A percentile compares a stretch with the other conserved stretches of the same genome.
phyloP scores from a whole-genome alignment of 2,113 vertebrate species.

The Elephas maximus region DNA sequence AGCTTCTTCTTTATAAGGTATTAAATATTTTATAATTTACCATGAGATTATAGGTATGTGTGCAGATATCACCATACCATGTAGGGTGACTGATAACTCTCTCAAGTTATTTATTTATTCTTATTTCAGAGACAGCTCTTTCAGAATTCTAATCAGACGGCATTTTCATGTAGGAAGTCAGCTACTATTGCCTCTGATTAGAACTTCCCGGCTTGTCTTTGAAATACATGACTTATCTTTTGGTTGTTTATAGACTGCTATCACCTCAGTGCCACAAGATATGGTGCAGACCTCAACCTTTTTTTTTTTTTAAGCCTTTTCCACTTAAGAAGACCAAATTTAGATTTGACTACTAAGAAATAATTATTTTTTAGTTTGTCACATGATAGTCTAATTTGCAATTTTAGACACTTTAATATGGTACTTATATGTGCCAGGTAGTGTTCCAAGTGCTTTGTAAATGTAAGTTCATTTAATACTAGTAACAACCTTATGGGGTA shows the following conservation, averaged over 20 bases:
- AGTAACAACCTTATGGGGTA: not conserved
- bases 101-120: not conserved
- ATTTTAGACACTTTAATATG: not conserved
- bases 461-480: not conserved
- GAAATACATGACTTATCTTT: constrained; percentile 76
- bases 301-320: constrained; percentile 52
- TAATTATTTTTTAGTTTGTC: not conserved
- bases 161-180: constrained; percentile 52
- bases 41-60: not conserved
- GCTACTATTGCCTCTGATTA: constrained; percentile 48
- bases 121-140: not conserved
- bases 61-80: not conserved
- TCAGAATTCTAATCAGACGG: constrained; percentile 38
- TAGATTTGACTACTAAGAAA: constrained; percentile 51
- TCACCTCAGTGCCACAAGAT: constrained; percentile 77
- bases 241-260: constrained; percentile 60
- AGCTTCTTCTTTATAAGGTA: not conserved
- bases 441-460: not conserved
- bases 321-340: constrained; percentile 62
- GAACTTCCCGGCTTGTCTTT: constrained; percentile 76
- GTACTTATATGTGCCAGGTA: not conserved
- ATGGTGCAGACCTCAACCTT: constrained; percentile 40
- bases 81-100: not conserved
- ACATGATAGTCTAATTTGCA: not conserved
- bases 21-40: not conserved